Evolutionary conservation across 2,888 invertebrate species (phyloP).

Genomic region (Drosophila nr. medialis): DNA sequence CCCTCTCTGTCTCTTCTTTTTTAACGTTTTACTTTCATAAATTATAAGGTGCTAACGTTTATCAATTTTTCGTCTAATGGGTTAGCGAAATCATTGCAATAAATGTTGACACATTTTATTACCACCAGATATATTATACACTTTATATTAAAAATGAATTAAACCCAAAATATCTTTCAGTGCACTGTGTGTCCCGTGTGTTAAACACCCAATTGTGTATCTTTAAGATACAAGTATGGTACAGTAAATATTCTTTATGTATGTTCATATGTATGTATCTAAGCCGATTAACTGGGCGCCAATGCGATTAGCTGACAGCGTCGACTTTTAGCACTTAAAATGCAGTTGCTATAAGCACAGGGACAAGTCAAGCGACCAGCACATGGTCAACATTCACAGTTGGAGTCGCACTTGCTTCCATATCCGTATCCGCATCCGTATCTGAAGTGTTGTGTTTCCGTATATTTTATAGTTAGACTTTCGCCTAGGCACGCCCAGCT

Average conservation of each 20-base stretch:
- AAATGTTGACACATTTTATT: background rate
- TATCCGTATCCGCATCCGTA: conserved; percentile 24
- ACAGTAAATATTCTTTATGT: conserved; percentile 6
- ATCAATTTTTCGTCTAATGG: background rate
- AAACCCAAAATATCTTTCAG: background rate
- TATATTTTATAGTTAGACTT: conserved; percentile 69
- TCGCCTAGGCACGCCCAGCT: conserved; percentile 46
- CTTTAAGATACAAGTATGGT: conserved; percentile 50
- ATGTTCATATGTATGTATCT: conserved; percentile 25
- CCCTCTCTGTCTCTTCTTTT: background rate
- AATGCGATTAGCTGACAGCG: conserved; percentile 66
- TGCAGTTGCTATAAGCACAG: conserved; percentile 50
- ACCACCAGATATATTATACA: background rate
- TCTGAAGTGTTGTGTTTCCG: conserved; percentile 55
- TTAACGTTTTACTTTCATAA: background rate
- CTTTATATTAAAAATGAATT: background rate
- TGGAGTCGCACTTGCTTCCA: conserved; percentile 12
- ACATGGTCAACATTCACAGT: conserved; percentile 32
- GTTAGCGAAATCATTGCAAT: background rate
- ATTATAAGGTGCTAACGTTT: background rate
- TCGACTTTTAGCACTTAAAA: conserved; percentile 69
- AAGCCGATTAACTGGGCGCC: conserved; percentile 63
- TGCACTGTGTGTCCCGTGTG: background rate
- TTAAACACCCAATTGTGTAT: conserved; percentile 20
- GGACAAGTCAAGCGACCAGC: conserved; percentile 13